Evolutionary conservation across 2,113 vertebrate genomes (phyloP), one percentile per base, ranked within the genome.

Genomic region (Hippolais icterina): DNA sequence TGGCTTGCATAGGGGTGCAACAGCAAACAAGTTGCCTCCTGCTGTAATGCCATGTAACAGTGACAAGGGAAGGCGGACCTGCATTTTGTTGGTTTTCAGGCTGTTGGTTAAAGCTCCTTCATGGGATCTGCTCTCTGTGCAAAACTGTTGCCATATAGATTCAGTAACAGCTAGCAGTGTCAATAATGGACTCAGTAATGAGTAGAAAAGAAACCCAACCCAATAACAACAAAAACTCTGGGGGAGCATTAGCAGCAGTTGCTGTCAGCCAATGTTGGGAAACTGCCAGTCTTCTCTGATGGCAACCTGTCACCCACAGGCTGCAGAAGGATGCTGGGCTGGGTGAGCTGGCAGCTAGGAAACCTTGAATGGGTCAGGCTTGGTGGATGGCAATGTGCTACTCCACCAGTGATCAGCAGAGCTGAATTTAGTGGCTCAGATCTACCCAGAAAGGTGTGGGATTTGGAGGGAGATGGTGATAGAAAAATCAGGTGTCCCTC

Each of bases 11-110:
- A 91, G 64, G 76, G 65, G 77, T 78, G 54, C 87, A 87, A 92
- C 57, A 97, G 92, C 94, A 97, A 96, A 96, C 37, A 89, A 53
- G 15, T 49, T 69, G 15, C 29, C 35, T 75, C 31, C 31, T 70
- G 47, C 66, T 88, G 53, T 90, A 83, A 18, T 29, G 9, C 10
- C 18, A 9, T 60, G 22, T 14, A 83, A 11, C 3, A 0, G 42
- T 29, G 57, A 71, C 0, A 1, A 56, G 17, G 22, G 35, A 86
- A 85, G 12, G 6, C 9, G 11, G 7, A 83, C 8, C 56, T 39
- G 21, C 19, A 41, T 86, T 89, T 83, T 70, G 3, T 14, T 69
- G 59, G 2, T 57, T 71, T 93, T 88, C n/a, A 81, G 27, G 13
- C 59, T 86, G 53, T 49, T 80, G 33, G 21, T 68, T 72, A 80